A percentile compares a stretch with the other conserved stretches of the same genome.
Conservation (phyloP, 2,888 invertebrate genomes). For the Celastrina argiolus region DNA sequence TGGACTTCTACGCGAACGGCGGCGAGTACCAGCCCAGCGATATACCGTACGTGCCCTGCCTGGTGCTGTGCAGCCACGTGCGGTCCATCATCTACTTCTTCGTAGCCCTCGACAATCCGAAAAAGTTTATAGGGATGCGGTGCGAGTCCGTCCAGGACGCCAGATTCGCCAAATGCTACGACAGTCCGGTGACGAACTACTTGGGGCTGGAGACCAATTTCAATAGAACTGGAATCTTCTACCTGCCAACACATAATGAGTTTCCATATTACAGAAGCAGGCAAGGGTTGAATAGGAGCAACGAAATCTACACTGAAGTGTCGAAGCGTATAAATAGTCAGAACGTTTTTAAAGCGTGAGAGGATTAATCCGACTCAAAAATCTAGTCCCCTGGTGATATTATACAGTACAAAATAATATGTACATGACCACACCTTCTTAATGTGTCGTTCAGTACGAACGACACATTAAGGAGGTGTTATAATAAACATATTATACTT, state of each 20-base stretch:
- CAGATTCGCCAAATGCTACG: conserved; percentile 56
- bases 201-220: conserved; percentile 57
- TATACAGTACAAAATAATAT: no score
- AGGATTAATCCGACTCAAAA: background rate
- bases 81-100: conserved; percentile 60
- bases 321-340: conserved; percentile 50
- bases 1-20: conserved; percentile 65
- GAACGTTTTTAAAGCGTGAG: conserved; percentile 41
- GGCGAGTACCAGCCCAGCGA: conserved; percentile 67
- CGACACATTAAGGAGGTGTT: no score
- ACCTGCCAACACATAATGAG: conserved; percentile 56
- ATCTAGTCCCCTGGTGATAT: no score
- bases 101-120: conserved; percentile 63
- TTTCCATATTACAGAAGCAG: conserved; percentile 63
- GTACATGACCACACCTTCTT: no score
- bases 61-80: conserved; percentile 59
- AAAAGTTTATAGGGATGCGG: conserved; percentile 56
- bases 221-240: conserved; percentile 54
- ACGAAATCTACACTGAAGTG: conserved; percentile 55
- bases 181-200: conserved; percentile 51
- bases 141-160: conserved; percentile 62
- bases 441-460: no score
- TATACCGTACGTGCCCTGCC: conserved; percentile 56
- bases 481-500: no score
- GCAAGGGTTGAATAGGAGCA: conserved; percentile 54